Evolutionary conservation across 1,140 invertebrate species (phyloP), one percentile per base, ranked within the genome.

Genomic region (Ceratosolen solmsi): DNA sequence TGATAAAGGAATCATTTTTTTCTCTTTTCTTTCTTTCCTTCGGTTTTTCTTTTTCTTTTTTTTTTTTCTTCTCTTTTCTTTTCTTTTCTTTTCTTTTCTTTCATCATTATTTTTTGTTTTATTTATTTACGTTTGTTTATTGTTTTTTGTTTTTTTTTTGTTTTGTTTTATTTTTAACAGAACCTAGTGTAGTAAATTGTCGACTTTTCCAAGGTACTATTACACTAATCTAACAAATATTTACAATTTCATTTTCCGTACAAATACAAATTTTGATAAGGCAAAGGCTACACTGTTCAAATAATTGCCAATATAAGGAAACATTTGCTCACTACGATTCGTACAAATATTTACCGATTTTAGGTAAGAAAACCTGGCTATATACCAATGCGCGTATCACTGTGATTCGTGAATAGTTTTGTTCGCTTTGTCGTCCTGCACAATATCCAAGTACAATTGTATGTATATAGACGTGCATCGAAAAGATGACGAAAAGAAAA

Each of bases 401-500:
- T 51, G n/a, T n/a, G 22, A 65, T 79, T 70, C n/a, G 65, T 25
- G 13, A 79, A 79, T 54, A 38, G 36, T 79, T 25, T 56, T 9
- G 25, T 70, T 54, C 63, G 27, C 7, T 0, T 51, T 33, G 46
- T 36, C 27, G 8, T 51, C 58, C 60, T 68, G 49, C 46, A 17
- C 7, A 56, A 68, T 41, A 56, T 27, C 15, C 46, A 75, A 74
- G 22, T 63, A 74, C 79, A 79, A 80, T 46, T 73, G 11, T 68
- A 63, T 68, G 17, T 49, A 72, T 72, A 71, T 68, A 54, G 51
- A 11, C 27, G 36, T 41, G 74, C 49, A 51, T 27, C 49, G 15
- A 68, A 68, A 33, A 46, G 15, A 75, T 51, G 56, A 22, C 73
- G 36, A 76, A 77, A 41, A 20, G 27, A 30, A 77, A 72, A 60